These are phyloP conservation scores for Oasisia sp. DNA, from an alignment of 2,888 invertebrate genomes.

Conservation along the genomic window DNA sequence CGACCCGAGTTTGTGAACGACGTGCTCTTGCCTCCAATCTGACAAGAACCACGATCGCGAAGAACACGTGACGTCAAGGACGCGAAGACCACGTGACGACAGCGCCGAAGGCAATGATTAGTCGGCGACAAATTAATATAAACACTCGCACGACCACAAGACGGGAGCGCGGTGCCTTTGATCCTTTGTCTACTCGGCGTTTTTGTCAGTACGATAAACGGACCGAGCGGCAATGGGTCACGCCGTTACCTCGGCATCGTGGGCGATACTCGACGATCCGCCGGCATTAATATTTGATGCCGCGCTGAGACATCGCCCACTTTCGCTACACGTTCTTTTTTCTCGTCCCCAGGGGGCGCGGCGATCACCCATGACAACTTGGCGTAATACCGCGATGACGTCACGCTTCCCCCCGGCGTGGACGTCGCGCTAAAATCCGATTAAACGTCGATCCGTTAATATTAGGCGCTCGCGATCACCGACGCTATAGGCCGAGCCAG, in stretches of 20 bases:
- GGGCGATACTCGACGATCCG: neutral
- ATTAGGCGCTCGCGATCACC: neutral
- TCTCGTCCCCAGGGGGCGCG: neutral
- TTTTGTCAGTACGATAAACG: neutral
- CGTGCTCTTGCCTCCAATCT: neutral
- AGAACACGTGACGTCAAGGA: neutral
- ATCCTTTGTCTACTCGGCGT: neutral
- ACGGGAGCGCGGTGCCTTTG: neutral
- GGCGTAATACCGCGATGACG: neutral
- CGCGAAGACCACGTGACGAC: neutral
- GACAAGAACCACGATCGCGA: neutral
- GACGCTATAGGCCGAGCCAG: neutral
- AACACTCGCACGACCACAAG: neutral
- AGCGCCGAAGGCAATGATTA: neutral
- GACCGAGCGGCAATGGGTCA: neutral
- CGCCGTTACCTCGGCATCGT: neutral
- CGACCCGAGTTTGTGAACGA: neutral
- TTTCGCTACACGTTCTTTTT: constrained; percentile 12
- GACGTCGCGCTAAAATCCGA: neutral
- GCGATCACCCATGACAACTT: neutral
- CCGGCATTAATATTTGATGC: neutral
- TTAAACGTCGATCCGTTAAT: constrained; percentile 11
- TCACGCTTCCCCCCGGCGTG: neutral
- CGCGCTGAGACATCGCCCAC: neutral
- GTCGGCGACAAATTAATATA: neutral